Evolutionary conservation across 2,888 invertebrate species (phyloP), one percentile per base, ranked within the genome.

Genomic region (Heliconius sara): DNA sequence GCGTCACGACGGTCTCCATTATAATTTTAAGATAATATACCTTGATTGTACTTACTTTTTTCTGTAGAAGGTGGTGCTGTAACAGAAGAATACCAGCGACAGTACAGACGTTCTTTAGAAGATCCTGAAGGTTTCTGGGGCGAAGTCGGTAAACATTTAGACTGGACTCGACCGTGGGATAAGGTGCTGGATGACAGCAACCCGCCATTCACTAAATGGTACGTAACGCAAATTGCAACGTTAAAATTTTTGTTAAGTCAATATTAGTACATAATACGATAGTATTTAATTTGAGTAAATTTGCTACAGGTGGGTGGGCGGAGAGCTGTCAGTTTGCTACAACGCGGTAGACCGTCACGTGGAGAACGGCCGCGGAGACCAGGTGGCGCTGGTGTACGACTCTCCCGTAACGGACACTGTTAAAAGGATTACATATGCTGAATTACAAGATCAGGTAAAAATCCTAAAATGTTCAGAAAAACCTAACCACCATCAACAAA

Each of bases 301-400:
- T 19, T 47, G 0, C 22, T 65, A 25, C 19, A 97, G 98, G 98
- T 98, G 97, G 95, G 96, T 97, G 2, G 99, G 98, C 0, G 99
- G 99, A 0, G 97, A 98, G 91, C 90, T 99, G 89, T 99, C 99
- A 86, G 98, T 98, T 0, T 98, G 99, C 87, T 97, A 98, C 95
- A 99, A 99, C 91, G 98, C 98, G 0, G 95, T 99, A 16, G 99
- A 99, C 91, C 96, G 99, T 0, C 99, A 99, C 92, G 97, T 99
- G 9, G 95, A 96, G 12, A 96, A 96, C 0, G 99, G 99, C 0
- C 95, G 96, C 22, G 99, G 98, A 0, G 96, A 96, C 16, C 97
- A 97, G 87, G 95, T 97, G 0, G 99, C 99, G 0, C 93, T 99
- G 39, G 97, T 99, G 72, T 97, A 99, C 89, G 99, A 99, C 91